A percentile compares a stretch with the other conserved stretches of the same genome.
Evolutionary conservation across 2,888 invertebrate genomes (phyloP).

Genomic region (Thera obeliscata): DNA sequence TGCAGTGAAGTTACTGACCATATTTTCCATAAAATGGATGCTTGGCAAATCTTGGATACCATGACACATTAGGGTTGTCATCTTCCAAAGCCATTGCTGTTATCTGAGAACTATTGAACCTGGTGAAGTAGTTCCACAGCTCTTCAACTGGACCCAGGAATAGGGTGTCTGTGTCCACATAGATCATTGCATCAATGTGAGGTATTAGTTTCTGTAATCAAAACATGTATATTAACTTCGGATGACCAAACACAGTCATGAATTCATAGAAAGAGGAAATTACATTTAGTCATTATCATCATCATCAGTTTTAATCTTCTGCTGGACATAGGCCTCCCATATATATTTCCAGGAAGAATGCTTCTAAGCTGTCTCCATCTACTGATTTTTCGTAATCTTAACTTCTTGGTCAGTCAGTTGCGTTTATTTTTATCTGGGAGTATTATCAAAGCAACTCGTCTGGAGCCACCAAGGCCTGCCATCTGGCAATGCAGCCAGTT

Average conservation of each 20-base stretch:
- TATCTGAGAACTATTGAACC: conserved; percentile 93
- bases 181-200: conserved; percentile 93
- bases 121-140: conserved; percentile 92
- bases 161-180: conserved; percentile 96
- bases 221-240: conserved; percentile 7
- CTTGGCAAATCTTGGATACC: conserved; percentile 97
- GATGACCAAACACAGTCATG: background rate
- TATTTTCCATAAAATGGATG: conserved; percentile 96
- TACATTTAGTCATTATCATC: too few relatives aligned
- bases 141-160: conserved; percentile 93
- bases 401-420: too few relatives aligned
- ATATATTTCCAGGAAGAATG: too few relatives aligned
- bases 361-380: too few relatives aligned
- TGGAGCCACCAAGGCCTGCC: too few relatives aligned
- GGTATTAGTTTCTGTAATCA: conserved; percentile 88
- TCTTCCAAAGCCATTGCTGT: conserved; percentile 95
- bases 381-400: too few relatives aligned
- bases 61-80: conserved; percentile 96
- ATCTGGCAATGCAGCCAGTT: too few relatives aligned
- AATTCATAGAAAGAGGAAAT: too few relatives aligned
- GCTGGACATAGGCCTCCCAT: too few relatives aligned
- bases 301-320: too few relatives aligned
- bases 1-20: conserved; percentile 76
- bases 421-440: too few relatives aligned
- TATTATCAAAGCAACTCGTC: too few relatives aligned